Evolutionary conservation across 2,113 vertebrate genomes (phyloP).

Genomic region (Rhinichthys klamathensis): DNA sequence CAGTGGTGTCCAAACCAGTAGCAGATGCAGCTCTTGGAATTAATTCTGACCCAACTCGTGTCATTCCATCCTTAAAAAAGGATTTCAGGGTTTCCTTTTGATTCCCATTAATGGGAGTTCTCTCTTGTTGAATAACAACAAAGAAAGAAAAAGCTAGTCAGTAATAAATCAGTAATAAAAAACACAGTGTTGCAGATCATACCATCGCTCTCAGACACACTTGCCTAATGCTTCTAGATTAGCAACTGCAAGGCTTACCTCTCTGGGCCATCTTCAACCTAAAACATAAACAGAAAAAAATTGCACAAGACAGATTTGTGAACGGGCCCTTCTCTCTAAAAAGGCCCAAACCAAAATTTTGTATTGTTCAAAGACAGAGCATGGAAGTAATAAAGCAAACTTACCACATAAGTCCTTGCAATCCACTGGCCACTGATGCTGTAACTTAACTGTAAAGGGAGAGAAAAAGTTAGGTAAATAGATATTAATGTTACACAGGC

Average conservation of each 20-base stretch:
- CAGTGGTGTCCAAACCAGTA: background rate
- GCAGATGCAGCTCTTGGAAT: slow-evolving; percentile 1
- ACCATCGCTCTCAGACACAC: background rate
- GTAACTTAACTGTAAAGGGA: slow-evolving; percentile 7
- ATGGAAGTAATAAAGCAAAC: background rate
- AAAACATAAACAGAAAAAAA: background rate
- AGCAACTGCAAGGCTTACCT: background rate
- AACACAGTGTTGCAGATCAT: background rate
- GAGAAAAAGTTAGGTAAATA: too few species aligned
- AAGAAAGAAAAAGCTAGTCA: background rate
- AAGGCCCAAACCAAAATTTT: background rate
- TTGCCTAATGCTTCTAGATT: background rate
- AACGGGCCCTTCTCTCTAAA: background rate
- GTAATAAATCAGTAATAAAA: background rate
- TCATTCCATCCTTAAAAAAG: background rate
- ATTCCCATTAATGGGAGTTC: background rate
- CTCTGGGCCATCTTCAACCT: background rate
- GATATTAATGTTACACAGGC: too few species aligned
- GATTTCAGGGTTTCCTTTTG: background rate
- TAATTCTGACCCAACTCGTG: background rate
- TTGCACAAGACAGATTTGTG: background rate
- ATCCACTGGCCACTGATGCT: background rate
- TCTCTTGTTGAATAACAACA: background rate
- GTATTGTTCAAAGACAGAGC: background rate
- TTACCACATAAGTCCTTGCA: background rate